A percentile compares a stretch with the other conserved stretches of the same genome.
phyloP scores from a whole-genome alignment of 1,140 invertebrate genomes.

The Bombus difficillimus region DNA sequence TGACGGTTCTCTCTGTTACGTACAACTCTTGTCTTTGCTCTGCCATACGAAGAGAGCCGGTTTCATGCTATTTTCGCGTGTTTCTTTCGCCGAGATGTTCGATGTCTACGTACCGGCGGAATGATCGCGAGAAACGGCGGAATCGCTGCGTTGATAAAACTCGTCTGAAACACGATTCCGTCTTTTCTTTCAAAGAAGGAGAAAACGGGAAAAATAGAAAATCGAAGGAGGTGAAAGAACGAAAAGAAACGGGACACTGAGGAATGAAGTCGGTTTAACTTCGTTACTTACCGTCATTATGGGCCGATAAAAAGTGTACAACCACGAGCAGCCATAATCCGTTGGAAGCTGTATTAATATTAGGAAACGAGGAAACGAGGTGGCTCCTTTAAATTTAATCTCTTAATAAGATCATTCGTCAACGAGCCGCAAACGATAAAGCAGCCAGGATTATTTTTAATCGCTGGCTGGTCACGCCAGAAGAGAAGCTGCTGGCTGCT shows the following conservation, averaged over 20 bases:
- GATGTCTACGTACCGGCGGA: not conserved
- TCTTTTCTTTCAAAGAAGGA: conserved; percentile 10
- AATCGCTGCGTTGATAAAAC: conserved; percentile 34
- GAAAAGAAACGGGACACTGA: conserved; percentile 11
- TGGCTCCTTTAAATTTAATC: conserved; percentile 71
- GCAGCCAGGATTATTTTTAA: conserved; percentile 67
- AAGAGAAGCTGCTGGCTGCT: not conserved
- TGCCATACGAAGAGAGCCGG: not conserved
- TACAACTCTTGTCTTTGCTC: not conserved
- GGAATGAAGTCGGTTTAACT: conserved; percentile 58
- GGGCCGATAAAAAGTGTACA: conserved; percentile 66
- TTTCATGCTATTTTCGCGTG: not conserved
- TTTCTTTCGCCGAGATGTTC: not conserved
- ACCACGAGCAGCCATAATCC: conserved; percentile 59
- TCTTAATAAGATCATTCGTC: conserved; percentile 73
- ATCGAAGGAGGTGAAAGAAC: too few species aligned
- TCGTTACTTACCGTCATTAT: conserved; percentile 68
- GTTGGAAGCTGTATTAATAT: conserved; percentile 68
- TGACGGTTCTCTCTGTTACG: conserved; percentile 17
- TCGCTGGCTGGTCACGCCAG: conserved; percentile 21
- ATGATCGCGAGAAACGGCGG: conserved; percentile 27
- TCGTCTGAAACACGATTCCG: not conserved
- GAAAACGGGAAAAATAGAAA: not conserved
- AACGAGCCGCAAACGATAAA: conserved; percentile 63
- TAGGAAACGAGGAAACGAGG: conserved; percentile 66